Conservation (phyloP, 2,113 vertebrate species). For the Otus sunia region DNA sequence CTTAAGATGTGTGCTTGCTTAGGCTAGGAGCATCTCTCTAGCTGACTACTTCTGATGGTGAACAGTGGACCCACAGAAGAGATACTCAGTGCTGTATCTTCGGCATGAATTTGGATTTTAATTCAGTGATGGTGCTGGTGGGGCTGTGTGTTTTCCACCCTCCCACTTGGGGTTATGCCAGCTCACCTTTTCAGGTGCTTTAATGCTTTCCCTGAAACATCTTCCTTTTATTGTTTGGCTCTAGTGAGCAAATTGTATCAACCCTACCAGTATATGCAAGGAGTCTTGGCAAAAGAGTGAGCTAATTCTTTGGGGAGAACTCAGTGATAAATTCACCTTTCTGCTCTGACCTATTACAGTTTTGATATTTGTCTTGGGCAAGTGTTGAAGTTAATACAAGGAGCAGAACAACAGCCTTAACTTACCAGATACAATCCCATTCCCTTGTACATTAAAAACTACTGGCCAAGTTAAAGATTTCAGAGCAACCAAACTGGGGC, state of each 20-base stretch:
- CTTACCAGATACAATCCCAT: background rate
- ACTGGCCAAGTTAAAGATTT: background rate
- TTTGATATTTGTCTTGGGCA: background rate
- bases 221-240: background rate
- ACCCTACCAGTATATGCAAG: background rate
- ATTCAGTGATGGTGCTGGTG: background rate
- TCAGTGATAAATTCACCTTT: background rate
- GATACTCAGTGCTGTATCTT: background rate
- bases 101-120: background rate
- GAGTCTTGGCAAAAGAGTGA: background rate
- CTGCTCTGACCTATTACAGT: background rate
- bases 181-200: background rate
- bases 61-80: fast-evolving
- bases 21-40: background rate
- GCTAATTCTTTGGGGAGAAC: background rate
- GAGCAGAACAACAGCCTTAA: background rate
- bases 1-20: fast-evolving
- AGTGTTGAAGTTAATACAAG: background rate
- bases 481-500: background rate
- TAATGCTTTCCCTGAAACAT: background rate
- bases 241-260: background rate
- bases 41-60: too few relatives aligned
- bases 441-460: background rate
- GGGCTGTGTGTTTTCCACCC: background rate
- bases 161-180: background rate